Base-by-base conservation (phyloP, 1,140 invertebrate species). In the Macrobrachium rosenbergii region DNA sequence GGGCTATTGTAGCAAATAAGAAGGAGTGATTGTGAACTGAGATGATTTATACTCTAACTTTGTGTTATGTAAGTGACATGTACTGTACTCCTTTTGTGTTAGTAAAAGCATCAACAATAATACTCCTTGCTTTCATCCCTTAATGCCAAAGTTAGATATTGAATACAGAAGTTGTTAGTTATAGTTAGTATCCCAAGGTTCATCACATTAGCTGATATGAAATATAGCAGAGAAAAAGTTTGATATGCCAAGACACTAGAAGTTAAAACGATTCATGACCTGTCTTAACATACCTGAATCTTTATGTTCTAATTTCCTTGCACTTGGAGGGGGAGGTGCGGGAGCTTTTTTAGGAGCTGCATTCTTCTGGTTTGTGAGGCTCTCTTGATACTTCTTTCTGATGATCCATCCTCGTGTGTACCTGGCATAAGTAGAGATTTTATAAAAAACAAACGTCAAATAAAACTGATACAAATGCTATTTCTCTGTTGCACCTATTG, bases 371-470 rank as follows among this genome's bases (percentile, higher is more conserved):
- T 85, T 85, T 83, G 72, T 43, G 62, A 69, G 37, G 77, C 64
- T 81, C 63, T 88, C 67, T 84, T 90, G 37, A n/a, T 73, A 81
- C 72, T 88, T 87, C 83, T 88, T 90, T 17, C 72, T 17, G 60
- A 43, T 81, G 58, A 87, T 87, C 84, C 84, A 87, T 11, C 84
- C 84, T 52, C 84, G 78, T 5, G 84, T 76, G 78, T 75, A 87
- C 69, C 84, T 87, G 59, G 5, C 52, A 52, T 52, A 52, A 8
- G 2, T 10, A 52, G 12, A 12, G 12, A 52, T 10, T 2, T 52
- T 52, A 10, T 52, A 52, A 52, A 52, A 12, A 5, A 52, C 52
- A 52, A 5, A 52, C 52, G 7, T 12, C 52, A 52, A 10, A 52
- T 52, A 12, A 52, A 52, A 52, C 52, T 52, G 12, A 52, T 12